These are phyloP conservation scores for Turritopsis rubra DNA, from an alignment of 30 jellyfish, hydroid and myxozoan genomes.

Conservation along the genomic window DNA sequence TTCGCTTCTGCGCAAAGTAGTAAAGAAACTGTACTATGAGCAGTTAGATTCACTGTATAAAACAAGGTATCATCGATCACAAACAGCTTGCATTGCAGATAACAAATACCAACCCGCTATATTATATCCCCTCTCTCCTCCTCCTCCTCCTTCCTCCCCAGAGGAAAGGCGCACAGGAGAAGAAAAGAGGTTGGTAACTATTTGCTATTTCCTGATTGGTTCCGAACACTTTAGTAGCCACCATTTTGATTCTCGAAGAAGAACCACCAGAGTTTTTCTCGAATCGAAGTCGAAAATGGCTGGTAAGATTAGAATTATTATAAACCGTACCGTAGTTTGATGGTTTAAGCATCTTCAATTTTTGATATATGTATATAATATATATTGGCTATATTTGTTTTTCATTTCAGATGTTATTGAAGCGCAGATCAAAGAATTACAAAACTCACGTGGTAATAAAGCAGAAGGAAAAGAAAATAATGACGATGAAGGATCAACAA, in stretches of 20 bases:
- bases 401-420: slow-evolving; percentile 14
- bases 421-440: slow-evolving; percentile 39
- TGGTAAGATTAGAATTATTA: not conserved
- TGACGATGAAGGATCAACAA: slow-evolving; percentile 14
- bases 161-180: not conserved
- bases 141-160: no score
- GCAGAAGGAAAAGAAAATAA: slow-evolving; percentile 15
- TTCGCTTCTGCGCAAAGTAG: no score
- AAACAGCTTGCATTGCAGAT: no score
- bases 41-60: no score
- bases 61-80: no score
- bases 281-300: not conserved
- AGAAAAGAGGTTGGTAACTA: not conserved
- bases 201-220: not conserved
- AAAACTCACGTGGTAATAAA: slow-evolving; percentile 21
- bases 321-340: not conserved
- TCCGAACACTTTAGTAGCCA: not conserved
- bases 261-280: not conserved
- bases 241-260: not conserved
- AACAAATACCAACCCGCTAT: no score
- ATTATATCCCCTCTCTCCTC: no score
- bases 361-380: not conserved
- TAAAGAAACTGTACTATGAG: no score
- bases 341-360: not conserved
- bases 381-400: not conserved